These are phyloP conservation scores for Betta splendens DNA, from an alignment of 2,797 vertebrate genomes.

Conservation along the genomic window DNA sequence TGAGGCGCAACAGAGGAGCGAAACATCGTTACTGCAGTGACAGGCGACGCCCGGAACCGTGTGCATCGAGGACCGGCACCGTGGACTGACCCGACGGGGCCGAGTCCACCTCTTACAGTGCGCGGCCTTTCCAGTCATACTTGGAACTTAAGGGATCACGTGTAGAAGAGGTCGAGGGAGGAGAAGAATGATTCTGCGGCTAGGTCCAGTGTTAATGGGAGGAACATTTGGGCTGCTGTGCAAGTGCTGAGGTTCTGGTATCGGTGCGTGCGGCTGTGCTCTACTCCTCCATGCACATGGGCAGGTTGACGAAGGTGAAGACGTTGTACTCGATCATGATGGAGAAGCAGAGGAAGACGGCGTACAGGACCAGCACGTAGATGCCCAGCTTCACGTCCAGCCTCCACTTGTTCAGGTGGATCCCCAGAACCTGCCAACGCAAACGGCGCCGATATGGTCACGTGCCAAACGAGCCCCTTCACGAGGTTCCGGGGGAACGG, in stretches of 20 bases:
- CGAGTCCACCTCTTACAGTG: slow-evolving; percentile 34
- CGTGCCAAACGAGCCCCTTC: too few relatives aligned
- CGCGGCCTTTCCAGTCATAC: slow-evolving; percentile 44
- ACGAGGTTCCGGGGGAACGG: too few relatives aligned
- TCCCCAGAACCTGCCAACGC: slow-evolving; percentile 86
- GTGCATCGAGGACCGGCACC: slow-evolving; percentile 50
- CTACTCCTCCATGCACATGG: slow-evolving; percentile 89
- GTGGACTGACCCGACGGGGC: slow-evolving; percentile 52
- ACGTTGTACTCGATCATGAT: slow-evolving; percentile 98
- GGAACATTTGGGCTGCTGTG: slow-evolving; percentile 8
- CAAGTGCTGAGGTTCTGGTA: slow-evolving; percentile 61
- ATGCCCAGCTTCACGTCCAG: slow-evolving; percentile 91
- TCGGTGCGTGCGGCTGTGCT: slow-evolving; percentile 57
- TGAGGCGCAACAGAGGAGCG: slow-evolving; percentile 54
- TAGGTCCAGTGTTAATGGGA: slow-evolving; percentile 59
- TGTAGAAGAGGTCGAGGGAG: slow-evolving; percentile 18
- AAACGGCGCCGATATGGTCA: too few relatives aligned
- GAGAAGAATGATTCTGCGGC: slow-evolving; percentile 33
- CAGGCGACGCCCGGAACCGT: slow-evolving; percentile 45
- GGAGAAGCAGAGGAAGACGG: slow-evolving; percentile 94
- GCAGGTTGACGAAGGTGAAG: slow-evolving; percentile 98
- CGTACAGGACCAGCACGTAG: slow-evolving; percentile 91
- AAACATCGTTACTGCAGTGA: slow-evolving; percentile 53
- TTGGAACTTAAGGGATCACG: slow-evolving; percentile 29
- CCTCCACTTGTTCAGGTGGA: slow-evolving; percentile 94